Percentiles rank a stretch among this genome's conserved stretches.
phyloP scores from a whole-genome alignment of 1,140 invertebrate genomes.

The Dufourea novaeangliae region DNA sequence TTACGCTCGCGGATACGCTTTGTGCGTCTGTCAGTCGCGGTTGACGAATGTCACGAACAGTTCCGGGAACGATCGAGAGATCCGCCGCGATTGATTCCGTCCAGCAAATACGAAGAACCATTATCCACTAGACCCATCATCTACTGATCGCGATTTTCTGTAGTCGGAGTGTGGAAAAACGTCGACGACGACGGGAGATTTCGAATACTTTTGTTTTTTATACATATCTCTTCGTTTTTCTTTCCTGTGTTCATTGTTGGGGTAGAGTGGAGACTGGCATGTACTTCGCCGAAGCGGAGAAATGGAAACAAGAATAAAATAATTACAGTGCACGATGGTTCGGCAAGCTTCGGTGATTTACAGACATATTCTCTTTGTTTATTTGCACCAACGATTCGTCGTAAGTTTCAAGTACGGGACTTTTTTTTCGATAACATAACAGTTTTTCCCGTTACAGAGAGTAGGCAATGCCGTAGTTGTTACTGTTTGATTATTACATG shows the following conservation, averaged over 20 bases:
- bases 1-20: neutral
- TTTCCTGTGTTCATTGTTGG: neutral
- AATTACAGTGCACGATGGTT: too few relatives aligned
- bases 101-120: conserved; percentile 15
- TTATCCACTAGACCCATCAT: neutral
- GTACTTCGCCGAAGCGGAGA: too few relatives aligned
- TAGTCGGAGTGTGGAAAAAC: too few relatives aligned
- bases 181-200: neutral
- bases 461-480: too few relatives aligned
- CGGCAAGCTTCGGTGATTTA: too few relatives aligned
- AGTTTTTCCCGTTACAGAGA: too few relatives aligned
- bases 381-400: too few relatives aligned
- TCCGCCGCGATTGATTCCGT: conserved; percentile 13
- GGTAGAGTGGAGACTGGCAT: neutral
- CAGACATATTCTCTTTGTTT: too few relatives aligned
- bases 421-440: too few relatives aligned
- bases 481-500: too few relatives aligned
- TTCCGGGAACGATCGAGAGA: conserved; percentile 28
- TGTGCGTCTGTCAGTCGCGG: conserved; percentile 27
- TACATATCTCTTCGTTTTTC: neutral
- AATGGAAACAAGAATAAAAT: too few relatives aligned
- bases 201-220: neutral
- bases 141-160: neutral
- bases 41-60: conserved; percentile 37
- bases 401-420: too few relatives aligned